Evolutionary conservation across 2,797 vertebrate species (phyloP), one percentile per base, ranked within the genome.

Genomic region (Sylvia borin): DNA sequence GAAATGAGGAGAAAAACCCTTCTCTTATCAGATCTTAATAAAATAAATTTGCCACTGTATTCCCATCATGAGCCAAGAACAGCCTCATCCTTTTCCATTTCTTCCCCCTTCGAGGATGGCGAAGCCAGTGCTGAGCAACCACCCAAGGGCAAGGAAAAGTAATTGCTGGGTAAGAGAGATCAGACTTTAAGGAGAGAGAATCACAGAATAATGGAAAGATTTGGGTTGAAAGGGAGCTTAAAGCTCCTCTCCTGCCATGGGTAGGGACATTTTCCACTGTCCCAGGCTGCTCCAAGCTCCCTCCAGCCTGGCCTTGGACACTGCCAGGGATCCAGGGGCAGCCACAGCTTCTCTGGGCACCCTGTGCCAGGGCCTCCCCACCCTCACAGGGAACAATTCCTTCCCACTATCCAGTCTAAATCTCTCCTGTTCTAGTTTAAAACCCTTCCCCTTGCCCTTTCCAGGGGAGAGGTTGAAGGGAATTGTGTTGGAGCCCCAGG

Each of bases 221-320:
- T 48, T 55, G n/a, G 21, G 45, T 20, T 47, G 58, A 43, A 53
- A 45, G 31, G 24, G 34, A 42, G 4, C 13, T 32, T 16, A 72
- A 72, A 66, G 51, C n/a, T 45, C 40, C 24, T 27, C 25, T 22
- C 31, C 7, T 24, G 27, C 32, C 36, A 3, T 2, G 19, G 60
- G 10, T 50, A 72, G 43, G 22, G 32, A 43, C 43, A 58, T 2
- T 12, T 53, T 1, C 5, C 45, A 5, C 17, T 3, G 0, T 38
- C 51, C 58, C 45, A 40, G 32, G 14, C 0, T 18, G 29, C 20
- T 19, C 58, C 43, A 2, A 55, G 7, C 26, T 9, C 18, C 0
- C 0, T 32, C 77, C 70, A 82, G 0, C 36, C 64, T 26, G n/a
- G 43, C 38, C 55, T 51, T 31, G 65, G 72, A 0, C 45, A 40